Base-by-base conservation (phyloP, 2,888 invertebrate species). In the Baccha elongata region DNA sequence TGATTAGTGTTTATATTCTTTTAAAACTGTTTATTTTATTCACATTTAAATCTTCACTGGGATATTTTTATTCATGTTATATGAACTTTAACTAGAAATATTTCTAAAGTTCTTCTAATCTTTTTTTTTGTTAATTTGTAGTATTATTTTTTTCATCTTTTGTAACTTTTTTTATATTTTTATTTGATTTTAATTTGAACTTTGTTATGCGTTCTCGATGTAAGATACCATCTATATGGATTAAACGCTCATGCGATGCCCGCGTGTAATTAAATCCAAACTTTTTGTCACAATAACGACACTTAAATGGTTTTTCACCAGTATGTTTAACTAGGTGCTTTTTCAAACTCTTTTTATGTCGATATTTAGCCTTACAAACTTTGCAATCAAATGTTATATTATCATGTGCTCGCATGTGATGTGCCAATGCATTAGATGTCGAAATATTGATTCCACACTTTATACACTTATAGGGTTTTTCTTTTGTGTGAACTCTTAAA, bases 341-440 rank as follows among this genome's bases (percentile, higher is more conserved):
- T 21, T 69, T 75, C 37, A 85, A 55, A 35, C 79, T 73, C 11
- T 73, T 80, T 4, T 75, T 74, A 50, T 84, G 85, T 11, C 85
- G 85, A 62, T 84, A 85, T 17, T 72, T 71, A 1, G 72, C 48
- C 11, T 44, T 50, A 8, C 85, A 85, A 23, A 84, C 69, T 17
- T 84, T 60, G 50, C 85, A 85, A 42, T 80, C 53, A 13, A 84
- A 85, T 3, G 78, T 84, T 35, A 72, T 58, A 17, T 84, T 72
- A 32, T 71, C 69, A 65, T 85, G 85, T 19, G 76, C 53, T 23
- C 85, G 84, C 44, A 76, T 40, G 21, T 85, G 85, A 46, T 84
- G 79, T 2, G 64, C 79, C 23, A 84, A 50, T 11, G 72, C 75
- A 35, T 75, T 79, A 1, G 84, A 55, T 2, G 85, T 79, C 0